Base-by-base conservation (phyloP, 2,888 invertebrate genomes). In the Oscheius sp. region DNA sequence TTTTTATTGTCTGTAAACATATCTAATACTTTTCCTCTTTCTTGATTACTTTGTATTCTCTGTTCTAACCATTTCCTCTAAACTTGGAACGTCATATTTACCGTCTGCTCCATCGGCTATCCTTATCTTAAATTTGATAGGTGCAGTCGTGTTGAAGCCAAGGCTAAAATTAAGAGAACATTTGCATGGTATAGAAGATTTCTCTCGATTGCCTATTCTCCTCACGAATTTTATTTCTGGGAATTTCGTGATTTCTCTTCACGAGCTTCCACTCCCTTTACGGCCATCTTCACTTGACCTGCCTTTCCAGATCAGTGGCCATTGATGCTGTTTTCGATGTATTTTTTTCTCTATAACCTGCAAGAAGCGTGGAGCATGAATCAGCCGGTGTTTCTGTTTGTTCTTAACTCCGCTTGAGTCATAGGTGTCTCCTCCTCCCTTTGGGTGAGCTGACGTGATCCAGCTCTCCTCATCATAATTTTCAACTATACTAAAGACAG, bases 361-460 rank as follows among this genome's bases (percentile, higher is more conserved):
- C 14, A 44, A 44, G 44, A 59, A 41, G 59, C 41, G 26, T 41
- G 8, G n/a, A n/a, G 50, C 28, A 50, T 54, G 59, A 59, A 44
- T 59, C 59, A 59, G 6, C 41, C 44, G 44, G 9, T 59, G 59
- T 59, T 59, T 59, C 59, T 59, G 44, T 59, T 59, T 59, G 59
- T 59, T 44, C 44, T 59, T 20, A 30, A 59, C 59, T 44, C 26
- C 24, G 14, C 59, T n/a, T 59, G 59, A 59, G n/a, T 59, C 59
- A 59, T 17, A 41, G 41, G 59, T 17, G 45, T 59, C 59, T 32
- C 33, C 33, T 47, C 50, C 30, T 59, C 44, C 28, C 59, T 44
- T n/a, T n/a, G n/a, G n/a, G n/a, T n/a, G 54, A 54, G 36, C 32
- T 54, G 54, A 22, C 26, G 26, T 50, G 24, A 50, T 50, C 50